Conservation (phyloP, 35 echinoderm and acorn worm species). For the Ophioderma brevispina region DNA sequence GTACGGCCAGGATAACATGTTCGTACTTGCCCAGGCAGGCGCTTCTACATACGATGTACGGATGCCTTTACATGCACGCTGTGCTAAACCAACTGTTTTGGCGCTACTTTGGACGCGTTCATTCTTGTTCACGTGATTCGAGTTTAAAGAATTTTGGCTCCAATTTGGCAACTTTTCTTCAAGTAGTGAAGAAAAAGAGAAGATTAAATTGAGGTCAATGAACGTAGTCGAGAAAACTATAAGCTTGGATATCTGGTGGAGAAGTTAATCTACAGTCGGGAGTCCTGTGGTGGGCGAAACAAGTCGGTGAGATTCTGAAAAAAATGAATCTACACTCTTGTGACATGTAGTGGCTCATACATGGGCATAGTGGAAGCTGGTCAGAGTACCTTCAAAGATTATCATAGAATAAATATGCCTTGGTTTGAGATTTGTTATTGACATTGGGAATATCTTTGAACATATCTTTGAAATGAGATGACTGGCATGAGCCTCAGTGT, state of each 20-base stretch:
- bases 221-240: not conserved
- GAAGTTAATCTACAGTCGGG: not conserved
- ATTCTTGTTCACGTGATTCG: slow-evolving; percentile 3
- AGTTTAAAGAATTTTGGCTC: not conserved
- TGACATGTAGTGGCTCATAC: not conserved
- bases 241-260: not conserved
- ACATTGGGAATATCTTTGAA: not conserved
- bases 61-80: slow-evolving; percentile 4
- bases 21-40: not conserved
- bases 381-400: not conserved
- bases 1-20: not conserved
- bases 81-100: slow-evolving; percentile 1
- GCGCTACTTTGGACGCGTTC: slow-evolving; percentile 11
- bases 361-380: not conserved
- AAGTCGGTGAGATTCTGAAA: not conserved
- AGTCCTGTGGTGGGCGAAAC: not conserved
- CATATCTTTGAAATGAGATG: not conserved
- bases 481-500: not conserved
- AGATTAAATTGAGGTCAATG: not conserved
- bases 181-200: not conserved
- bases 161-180: not conserved
- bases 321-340: not conserved
- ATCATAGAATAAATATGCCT: not conserved
- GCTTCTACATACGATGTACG: not conserved
- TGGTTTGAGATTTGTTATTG: not conserved